A percentile compares a stretch with the other conserved stretches of the same genome.
phyloP scores from a whole-genome alignment of 1,140 invertebrate species.

The Brachionus sp. region DNA sequence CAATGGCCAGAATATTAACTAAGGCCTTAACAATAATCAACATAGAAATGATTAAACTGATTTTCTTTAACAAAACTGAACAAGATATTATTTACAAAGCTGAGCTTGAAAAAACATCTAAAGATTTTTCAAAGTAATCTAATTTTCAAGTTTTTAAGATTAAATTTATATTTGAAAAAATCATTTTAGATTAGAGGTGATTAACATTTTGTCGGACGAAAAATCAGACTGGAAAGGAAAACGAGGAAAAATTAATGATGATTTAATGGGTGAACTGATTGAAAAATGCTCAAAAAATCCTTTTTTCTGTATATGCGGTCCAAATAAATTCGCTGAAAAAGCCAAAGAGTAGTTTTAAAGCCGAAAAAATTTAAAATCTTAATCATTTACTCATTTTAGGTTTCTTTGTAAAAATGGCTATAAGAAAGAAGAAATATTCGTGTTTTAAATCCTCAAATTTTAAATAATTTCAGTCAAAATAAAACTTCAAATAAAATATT shows the following conservation, averaged over 20 bases:
- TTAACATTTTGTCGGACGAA: slow-evolving; percentile 1
- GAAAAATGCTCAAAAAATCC: neutral
- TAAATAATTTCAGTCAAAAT: neutral
- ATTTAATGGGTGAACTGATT: slow-evolving; percentile 9
- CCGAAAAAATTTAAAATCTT: neutral
- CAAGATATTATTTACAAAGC: slow-evolving; percentile 3
- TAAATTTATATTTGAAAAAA: neutral
- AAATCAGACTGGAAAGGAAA: slow-evolving; percentile 5
- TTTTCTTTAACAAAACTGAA: slow-evolving; percentile 45
- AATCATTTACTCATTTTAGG: neutral
- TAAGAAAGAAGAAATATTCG: neutral
- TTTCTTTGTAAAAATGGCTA: neutral
- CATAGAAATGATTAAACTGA: neutral
- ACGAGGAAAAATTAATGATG: neutral
- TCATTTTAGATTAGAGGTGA: neutral
- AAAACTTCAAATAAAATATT: neutral
- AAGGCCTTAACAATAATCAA: neutral
- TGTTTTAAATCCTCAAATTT: neutral
- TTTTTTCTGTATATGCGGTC: slow-evolving; percentile 33
- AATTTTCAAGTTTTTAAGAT: neutral
- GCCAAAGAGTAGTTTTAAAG: neutral
- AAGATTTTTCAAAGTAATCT: neutral
- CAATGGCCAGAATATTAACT: slow-evolving; percentile 35
- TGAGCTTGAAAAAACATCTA: neutral
- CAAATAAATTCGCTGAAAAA: slow-evolving; percentile 17